Evolutionary conservation across 1,140 invertebrate species (phyloP), one percentile per base, ranked within the genome.

Genomic region (Eriocheir sinensis): DNA sequence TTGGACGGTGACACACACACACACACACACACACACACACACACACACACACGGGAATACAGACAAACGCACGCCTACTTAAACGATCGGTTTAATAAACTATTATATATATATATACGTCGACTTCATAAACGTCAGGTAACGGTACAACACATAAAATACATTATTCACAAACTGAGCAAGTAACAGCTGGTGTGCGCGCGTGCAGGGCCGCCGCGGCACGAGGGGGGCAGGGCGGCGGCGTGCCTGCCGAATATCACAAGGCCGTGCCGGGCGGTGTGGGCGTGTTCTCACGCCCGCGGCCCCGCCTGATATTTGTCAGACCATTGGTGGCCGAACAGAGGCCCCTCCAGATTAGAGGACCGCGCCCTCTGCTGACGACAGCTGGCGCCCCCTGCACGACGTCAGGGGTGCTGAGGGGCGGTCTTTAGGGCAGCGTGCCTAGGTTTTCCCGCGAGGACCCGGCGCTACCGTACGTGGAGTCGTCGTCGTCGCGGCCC

Each of bases 401-500:
- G 21, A 4, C 21, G 60, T 12, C 60, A 21, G 60, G 60, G 21
- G 60, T n/a, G 34, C 81, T 8, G 38, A 9, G 38, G n/a, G 88
- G 41, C 8, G 3, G 3, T 21, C 3, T 21, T 91, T 53, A 93
- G 17, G 80, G 81, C 3, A 93, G 41, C 40, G 72, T 60, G 36
- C 44, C 79, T 6, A 91, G 53, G 80, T 91, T 81, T 34, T 94
- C 93, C 38, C 91, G 89, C 0, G 93, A 94, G 3, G 93, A 94
- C 8, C 93, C 93, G 17, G 93, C 93, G 80, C 93, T 94, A 6
- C 93, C 93, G 48, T 94, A 94, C 21, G 93, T 94, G n/a, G 93
- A 94, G 81, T 94, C 93, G 36, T 60, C 44, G 15, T 94, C 93
- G 30, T n/a, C 32, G 17, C 41, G 21, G 38, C 27, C 32, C 0